phyloP scores from a whole-genome alignment of 2,888 invertebrate species.

The Boloria selene region DNA sequence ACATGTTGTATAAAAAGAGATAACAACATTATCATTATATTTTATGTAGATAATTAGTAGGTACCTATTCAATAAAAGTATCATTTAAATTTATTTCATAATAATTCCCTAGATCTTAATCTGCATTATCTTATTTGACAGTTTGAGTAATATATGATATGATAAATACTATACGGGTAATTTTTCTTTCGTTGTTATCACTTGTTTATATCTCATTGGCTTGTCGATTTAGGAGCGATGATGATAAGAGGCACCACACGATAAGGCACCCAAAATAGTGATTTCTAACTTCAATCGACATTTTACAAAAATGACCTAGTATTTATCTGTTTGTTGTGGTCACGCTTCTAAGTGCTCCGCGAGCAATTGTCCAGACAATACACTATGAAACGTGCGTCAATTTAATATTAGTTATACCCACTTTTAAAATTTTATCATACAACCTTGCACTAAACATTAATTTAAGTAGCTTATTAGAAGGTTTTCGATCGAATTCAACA shows the following conservation, averaged over 20 bases:
- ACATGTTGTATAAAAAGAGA: conserved; percentile 1
- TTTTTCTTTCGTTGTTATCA: conserved; percentile 1
- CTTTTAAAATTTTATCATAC: conserved; percentile 19
- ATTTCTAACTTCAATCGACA: too few relatives aligned
- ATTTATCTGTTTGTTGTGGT: too few relatives aligned
- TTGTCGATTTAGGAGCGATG: not conserved
- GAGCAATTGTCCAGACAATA: conserved; percentile 2
- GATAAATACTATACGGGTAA: not conserved
- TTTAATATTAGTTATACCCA: conserved; percentile 18
- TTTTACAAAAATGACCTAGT: too few relatives aligned
- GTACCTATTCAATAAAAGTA: not conserved
- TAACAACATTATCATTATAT: not conserved
- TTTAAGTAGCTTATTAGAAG: conserved; percentile 33
- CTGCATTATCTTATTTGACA: too few relatives aligned
- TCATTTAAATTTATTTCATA: conserved; percentile 3
- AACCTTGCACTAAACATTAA: conserved; percentile 40
- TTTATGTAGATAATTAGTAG: not conserved
- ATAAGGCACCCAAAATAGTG: too few relatives aligned
- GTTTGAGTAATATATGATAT: not conserved
- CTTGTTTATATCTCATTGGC: conserved; percentile 1
- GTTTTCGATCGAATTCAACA: conserved; percentile 15
- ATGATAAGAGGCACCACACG: too few relatives aligned
- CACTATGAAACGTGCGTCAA: conserved; percentile 12
- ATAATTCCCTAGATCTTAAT: not conserved
- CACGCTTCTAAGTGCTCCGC: not conserved